Evolutionary conservation across 2,888 invertebrate species (phyloP), one percentile per base, ranked within the genome.

Genomic region (Drosophila flavopinicola): DNA sequence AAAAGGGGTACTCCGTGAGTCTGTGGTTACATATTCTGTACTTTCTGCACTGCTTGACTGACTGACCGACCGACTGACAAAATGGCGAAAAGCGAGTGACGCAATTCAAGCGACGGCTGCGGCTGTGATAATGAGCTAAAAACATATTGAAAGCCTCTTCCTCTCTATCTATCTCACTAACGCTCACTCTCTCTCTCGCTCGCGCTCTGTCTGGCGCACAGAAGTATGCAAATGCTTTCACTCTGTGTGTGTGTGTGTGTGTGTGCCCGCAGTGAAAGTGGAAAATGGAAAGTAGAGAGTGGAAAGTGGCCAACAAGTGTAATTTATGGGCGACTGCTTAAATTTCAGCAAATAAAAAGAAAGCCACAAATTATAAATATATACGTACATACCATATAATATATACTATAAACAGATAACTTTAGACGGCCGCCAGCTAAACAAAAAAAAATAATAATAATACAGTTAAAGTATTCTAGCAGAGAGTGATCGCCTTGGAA

Each of bases 191-290:
- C n/a, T n/a, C n/a, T n/a, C n/a, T n/a, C n/a, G n/a, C n/a, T n/a
- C n/a, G n/a, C n/a, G n/a, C 41, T 37, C 23, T 24, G n/a, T 56
- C 25, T 41, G 58, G 53, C 53, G 54, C 67, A 66, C 47, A 5
- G 11, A 65, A 69, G 84, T 85, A 85, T 83, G 87, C 88, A 87
- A 87, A 83, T 68, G 66, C 70, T 78, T 53, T 11, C 6, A 10
- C n/a, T 10, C 10, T 64, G 37, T 63, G 45, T n/a, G n/a, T n/a
- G n/a, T n/a, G n/a, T n/a, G n/a, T n/a, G n/a, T n/a, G n/a, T n/a
- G n/a, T 33, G 51, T 24, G 48, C n/a, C 30, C 7, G 47, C 37
- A 68, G 60, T 37, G 51, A 47, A 57, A 52, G 53, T 39, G 42
- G 42, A 45, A 63, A 20, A 47, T 33, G 51, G 35, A 57, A 45